A percentile compares a stretch with the other conserved stretches of the same genome.
phyloP scores from a whole-genome alignment of 1,140 invertebrate genomes.

The Antheraea mylitta region DNA sequence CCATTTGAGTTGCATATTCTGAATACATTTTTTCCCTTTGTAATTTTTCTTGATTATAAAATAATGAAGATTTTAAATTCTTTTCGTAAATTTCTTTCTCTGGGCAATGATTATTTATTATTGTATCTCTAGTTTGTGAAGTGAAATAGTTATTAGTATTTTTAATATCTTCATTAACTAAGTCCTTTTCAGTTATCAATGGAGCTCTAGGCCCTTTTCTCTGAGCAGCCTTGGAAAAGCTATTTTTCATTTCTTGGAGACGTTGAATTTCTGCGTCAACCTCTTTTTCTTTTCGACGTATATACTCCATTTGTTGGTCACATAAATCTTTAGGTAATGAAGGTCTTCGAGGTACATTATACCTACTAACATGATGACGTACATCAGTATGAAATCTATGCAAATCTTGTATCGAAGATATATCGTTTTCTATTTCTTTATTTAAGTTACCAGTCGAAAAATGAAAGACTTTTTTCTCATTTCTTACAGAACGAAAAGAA shows the following conservation, averaged over 20 bases:
- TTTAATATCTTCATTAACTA: slow-evolving; percentile 29
- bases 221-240: slow-evolving; percentile 22
- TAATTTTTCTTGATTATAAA: slow-evolving; percentile 82
- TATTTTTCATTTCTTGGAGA: slow-evolving; percentile 74
- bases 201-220: slow-evolving; percentile 73
- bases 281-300: slow-evolving; percentile 83
- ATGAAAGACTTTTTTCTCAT: slow-evolving; percentile 72
- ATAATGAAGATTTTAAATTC: slow-evolving; percentile 48
- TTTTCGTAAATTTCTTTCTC: slow-evolving; percentile 33
- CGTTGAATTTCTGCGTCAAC: slow-evolving; percentile 81
- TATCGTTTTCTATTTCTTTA: slow-evolving; percentile 75
- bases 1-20: slow-evolving; percentile 89
- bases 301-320: slow-evolving; percentile 84
- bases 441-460: slow-evolving; percentile 71
- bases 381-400: slow-evolving; percentile 61
- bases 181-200: slow-evolving; percentile 46
- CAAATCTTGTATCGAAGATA: slow-evolving; percentile 70
- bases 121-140: slow-evolving; percentile 35
- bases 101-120: slow-evolving; percentile 26
- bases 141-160: slow-evolving; percentile 34
- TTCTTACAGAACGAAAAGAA: slow-evolving; percentile 59
- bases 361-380: slow-evolving; percentile 39
- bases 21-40: slow-evolving; percentile 87
- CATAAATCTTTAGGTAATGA: slow-evolving; percentile 84
- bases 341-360: slow-evolving; percentile 62